Evolutionary conservation across 2,797 vertebrate genomes (phyloP).

Genomic region (Syngnathus rostellatus): DNA sequence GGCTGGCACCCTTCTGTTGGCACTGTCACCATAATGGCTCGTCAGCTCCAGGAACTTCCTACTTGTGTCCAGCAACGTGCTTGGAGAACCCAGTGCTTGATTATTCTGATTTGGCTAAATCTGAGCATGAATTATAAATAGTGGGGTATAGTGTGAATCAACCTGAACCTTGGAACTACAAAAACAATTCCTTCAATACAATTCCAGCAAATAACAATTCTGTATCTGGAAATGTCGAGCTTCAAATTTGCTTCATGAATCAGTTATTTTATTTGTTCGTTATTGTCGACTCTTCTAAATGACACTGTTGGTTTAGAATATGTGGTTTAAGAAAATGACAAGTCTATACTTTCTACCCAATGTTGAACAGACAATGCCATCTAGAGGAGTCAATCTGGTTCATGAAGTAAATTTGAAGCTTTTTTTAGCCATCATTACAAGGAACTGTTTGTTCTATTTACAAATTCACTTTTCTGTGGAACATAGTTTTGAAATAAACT

Average conservation of each 20-base stretch:
- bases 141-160: neutral
- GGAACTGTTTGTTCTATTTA: neutral
- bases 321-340: too few relatives aligned
- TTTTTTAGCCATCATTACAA: neutral
- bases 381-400: too few relatives aligned
- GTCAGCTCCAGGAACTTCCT: constrained; percentile 50
- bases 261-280: too few relatives aligned
- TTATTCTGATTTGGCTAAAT: constrained; percentile 21
- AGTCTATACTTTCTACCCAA: neutral
- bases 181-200: neutral
- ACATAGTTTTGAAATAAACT: neutral
- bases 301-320: too few relatives aligned
- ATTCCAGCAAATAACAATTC: too few relatives aligned
- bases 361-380: neutral
- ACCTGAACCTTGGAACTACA: neutral
- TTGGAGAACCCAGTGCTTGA: constrained; percentile 44
- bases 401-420: too few relatives aligned
- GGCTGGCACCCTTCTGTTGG: constrained; percentile 59
- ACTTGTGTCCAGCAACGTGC: constrained; percentile 47
- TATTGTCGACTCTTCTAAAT: too few relatives aligned
- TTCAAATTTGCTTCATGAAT: too few relatives aligned
- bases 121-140: neutral
- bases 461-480: too few relatives aligned
- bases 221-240: too few relatives aligned
- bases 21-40: constrained; percentile 47